Percentiles rank a stretch among this genome's conserved stretches.
Evolutionary conservation across 2,113 vertebrate species (phyloP).

Genomic region (Serilophus lunatus): DNA sequence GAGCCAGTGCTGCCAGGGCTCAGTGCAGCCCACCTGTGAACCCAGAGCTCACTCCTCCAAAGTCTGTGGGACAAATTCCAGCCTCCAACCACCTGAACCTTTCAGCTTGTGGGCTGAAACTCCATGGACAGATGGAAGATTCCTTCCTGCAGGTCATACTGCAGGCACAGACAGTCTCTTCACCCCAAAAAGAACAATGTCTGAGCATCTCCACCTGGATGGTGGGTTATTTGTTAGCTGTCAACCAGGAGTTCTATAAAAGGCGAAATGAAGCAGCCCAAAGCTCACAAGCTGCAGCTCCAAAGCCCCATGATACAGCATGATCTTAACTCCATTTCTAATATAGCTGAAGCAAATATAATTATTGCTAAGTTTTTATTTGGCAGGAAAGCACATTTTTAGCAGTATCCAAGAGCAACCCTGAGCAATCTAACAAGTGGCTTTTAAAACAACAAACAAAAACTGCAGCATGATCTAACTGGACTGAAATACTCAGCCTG

Average conservation of each 20-base stretch:
- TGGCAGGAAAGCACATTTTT: slow-evolving; percentile 5
- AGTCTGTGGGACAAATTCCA: not conserved
- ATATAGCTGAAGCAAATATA: not conserved
- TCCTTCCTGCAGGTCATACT: not conserved
- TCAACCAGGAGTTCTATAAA: not conserved
- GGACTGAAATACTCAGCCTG: not conserved
- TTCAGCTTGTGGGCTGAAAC: not conserved
- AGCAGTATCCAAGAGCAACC: not conserved
- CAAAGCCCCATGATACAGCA: not conserved
- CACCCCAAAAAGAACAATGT: not conserved
- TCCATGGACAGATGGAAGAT: not conserved
- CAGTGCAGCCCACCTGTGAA: not conserved
- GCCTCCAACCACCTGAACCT: not conserved
- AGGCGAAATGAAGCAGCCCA: not conserved
- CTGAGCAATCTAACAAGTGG: not conserved
- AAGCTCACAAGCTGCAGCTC: not conserved
- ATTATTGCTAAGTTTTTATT: slow-evolving; percentile 25
- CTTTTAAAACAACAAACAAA: not conserved
- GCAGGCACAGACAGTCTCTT: not conserved
- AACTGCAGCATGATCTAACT: not conserved
- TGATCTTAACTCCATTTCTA: not conserved
- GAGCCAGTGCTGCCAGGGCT: not conserved
- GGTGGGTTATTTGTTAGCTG: not conserved
- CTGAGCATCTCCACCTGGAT: not conserved
- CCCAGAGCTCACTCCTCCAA: not conserved